These are phyloP conservation scores for Polypedilum vanderplanki DNA, from an alignment of 1,140 invertebrate species.

Conservation along the genomic window DNA sequence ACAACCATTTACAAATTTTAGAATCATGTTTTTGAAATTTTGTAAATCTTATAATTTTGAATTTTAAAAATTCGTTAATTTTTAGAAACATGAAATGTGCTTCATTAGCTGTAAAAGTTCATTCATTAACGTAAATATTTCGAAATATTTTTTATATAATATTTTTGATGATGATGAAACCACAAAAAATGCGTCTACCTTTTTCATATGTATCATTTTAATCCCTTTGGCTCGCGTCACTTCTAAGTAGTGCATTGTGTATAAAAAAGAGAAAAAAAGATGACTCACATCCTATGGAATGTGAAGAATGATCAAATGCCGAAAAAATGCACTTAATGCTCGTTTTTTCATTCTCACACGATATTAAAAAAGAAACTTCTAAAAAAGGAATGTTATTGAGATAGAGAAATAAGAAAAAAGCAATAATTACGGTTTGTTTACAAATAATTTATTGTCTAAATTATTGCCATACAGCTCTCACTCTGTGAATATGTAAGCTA, in stretches of 20 bases:
- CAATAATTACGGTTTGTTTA: constrained; percentile 28
- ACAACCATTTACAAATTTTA: no score
- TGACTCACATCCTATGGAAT: not conserved
- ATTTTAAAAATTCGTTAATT: no score
- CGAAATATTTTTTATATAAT: no score
- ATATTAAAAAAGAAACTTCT: not conserved
- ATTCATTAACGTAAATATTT: no score
- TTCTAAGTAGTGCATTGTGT: not conserved
- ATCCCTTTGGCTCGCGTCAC: not conserved
- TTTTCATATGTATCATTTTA: not conserved
- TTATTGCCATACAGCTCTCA: not conserved
- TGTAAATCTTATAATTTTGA: no score
- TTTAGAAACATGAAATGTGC: no score
- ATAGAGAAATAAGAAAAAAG: not conserved
- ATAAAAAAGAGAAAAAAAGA: not conserved
- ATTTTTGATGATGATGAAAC: not conserved
- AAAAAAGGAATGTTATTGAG: not conserved
- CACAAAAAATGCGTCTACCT: not conserved
- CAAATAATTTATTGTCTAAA: constrained; percentile 28
- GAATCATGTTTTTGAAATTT: no score
- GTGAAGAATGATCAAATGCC: constrained; percentile 21
- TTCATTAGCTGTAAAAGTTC: no score
- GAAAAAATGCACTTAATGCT: constrained; percentile 24
- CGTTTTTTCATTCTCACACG: not conserved
- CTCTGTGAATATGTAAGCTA: not conserved